Conservation (phyloP, 1,140 invertebrate genomes). For the Zaprionus taronus region DNA sequence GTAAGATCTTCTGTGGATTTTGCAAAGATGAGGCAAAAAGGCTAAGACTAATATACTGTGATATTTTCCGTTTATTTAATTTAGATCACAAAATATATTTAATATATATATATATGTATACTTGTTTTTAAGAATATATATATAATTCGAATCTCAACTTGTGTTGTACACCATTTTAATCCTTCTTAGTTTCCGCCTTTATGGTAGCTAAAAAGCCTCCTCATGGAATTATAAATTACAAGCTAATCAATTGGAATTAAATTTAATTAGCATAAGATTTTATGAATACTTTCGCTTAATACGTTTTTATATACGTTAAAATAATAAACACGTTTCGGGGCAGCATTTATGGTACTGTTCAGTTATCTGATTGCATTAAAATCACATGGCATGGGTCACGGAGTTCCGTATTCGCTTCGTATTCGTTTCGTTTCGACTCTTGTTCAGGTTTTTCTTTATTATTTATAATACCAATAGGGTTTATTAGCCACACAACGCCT, state of each 20-base stretch:
- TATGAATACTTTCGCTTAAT: background rate
- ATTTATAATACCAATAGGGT: constrained; percentile 35
- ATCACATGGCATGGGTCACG: constrained; percentile 4
- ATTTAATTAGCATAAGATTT: background rate
- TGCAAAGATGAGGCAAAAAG: no score
- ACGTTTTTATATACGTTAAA: background rate
- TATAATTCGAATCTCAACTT: background rate
- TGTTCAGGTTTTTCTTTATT: background rate
- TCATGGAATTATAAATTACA: constrained; percentile 1
- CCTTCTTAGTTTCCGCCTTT: background rate
- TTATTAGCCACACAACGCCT: constrained; percentile 37
- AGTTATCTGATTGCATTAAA: constrained; percentile 26
- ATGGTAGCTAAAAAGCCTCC: background rate
- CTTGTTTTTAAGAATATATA: no score
- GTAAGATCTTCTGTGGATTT: no score
- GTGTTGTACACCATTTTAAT: no score
- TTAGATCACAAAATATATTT: no score
- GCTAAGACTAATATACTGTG: no score
- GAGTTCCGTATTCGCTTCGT: background rate
- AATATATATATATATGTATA: no score
- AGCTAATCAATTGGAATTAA: constrained; percentile 12
- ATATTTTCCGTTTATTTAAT: no score
- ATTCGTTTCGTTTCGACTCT: background rate
- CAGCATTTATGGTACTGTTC: constrained; percentile 9
- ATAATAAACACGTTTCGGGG: constrained; percentile 20